Conservation (phyloP, 2,888 invertebrate species). For the Drosophila leonis region DNA sequence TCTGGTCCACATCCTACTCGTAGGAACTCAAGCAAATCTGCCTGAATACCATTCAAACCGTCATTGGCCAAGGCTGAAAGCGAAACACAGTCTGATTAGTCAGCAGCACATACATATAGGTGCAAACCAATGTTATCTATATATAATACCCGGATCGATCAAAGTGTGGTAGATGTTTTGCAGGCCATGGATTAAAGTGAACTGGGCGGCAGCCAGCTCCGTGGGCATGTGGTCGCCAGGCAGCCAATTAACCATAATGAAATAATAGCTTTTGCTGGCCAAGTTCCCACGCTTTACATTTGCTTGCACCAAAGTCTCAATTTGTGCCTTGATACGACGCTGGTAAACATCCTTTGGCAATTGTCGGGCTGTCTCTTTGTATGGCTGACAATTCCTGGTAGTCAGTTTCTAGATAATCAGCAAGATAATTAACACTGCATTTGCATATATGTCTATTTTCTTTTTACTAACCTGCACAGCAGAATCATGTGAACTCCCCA, state of each 20-base stretch:
- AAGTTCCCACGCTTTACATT: conserved; percentile 6
- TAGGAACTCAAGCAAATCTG: conserved; percentile 19
- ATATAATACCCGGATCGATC: conserved; percentile 52
- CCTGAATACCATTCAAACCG: conserved; percentile 22
- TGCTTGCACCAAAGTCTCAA: conserved; percentile 19
- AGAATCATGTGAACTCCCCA: not conserved
- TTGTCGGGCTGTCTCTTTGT: not conserved
- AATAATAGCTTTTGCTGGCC: conserved; percentile 26
- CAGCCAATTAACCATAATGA: conserved; percentile 37
- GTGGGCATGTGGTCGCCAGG: conserved; percentile 17
- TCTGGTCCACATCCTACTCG: not conserved
- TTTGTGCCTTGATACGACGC: not conserved
- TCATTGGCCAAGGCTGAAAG: conserved; percentile 27
- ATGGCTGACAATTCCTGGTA: not conserved
- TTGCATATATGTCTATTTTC: not conserved
- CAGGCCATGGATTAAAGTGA: conserved; percentile 32
- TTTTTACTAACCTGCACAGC: conserved; percentile 18
- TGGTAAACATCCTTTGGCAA: not conserved
- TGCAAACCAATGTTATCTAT: not conserved
- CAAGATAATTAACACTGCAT: not conserved
- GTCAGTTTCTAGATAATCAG: conserved; percentile 15
- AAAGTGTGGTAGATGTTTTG: conserved; percentile 25
- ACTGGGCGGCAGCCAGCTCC: conserved; percentile 31
- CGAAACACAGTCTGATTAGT: not conserved
- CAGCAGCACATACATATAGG: not conserved